Evolutionary conservation across 2,113 vertebrate species (phyloP).

Genomic region (Scophthalmus maximus): DNA sequence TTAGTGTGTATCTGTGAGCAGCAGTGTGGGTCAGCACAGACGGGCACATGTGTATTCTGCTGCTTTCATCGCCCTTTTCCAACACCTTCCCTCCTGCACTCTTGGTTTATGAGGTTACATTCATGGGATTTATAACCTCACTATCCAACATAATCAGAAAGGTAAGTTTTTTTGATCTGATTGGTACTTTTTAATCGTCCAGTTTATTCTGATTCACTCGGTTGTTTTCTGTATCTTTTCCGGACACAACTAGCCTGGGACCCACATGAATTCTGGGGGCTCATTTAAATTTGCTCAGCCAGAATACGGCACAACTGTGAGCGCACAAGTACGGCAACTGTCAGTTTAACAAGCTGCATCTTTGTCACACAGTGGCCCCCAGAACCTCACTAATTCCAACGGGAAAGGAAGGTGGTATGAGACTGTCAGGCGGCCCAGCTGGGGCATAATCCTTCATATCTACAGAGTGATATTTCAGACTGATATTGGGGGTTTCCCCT

Average conservation of each 20-base stretch:
- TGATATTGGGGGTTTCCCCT: slow-evolving; percentile 12
- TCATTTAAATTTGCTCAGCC: too few relatives aligned
- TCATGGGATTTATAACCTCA: slow-evolving; percentile 47
- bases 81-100: background rate
- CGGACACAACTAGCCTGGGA: too few relatives aligned
- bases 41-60: slow-evolving; percentile 15
- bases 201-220: background rate
- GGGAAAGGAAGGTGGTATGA: background rate
- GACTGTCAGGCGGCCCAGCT: background rate
- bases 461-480: background rate
- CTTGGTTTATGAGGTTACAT: slow-evolving; percentile 12
- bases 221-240: background rate
- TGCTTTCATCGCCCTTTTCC: background rate
- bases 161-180: slow-evolving; percentile 45
- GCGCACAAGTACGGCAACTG: too few relatives aligned
- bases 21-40: slow-evolving; percentile 18
- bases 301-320: too few relatives aligned
- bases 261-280: too few relatives aligned
- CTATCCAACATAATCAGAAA: slow-evolving; percentile 15
- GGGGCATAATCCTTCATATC: background rate
- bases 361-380: background rate
- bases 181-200: background rate
- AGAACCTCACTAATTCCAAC: background rate
- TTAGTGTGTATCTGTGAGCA: slow-evolving; percentile 28
- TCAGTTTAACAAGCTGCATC: background rate